phyloP scores from a whole-genome alignment of 2,888 invertebrate species.

The Hypselothyrea guttata region DNA sequence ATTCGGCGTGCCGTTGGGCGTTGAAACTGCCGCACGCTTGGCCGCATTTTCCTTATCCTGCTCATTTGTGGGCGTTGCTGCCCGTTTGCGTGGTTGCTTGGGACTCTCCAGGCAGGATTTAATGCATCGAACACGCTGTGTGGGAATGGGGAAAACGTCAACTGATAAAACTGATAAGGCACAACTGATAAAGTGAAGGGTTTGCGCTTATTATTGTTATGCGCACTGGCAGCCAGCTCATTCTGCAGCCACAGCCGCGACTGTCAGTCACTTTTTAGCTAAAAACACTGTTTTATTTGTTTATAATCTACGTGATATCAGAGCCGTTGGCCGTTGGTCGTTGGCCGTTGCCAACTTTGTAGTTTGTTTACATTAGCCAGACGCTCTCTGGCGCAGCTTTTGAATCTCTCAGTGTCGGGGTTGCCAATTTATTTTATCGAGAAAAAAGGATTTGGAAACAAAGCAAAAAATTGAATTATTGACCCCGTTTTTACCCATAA shows the following conservation, averaged over 20 bases:
- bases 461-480: too few relatives aligned
- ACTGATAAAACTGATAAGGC: conserved; percentile 22
- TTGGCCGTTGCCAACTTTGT: conserved; percentile 36
- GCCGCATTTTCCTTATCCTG: conserved; percentile 34
- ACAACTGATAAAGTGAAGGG: conserved; percentile 4
- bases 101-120: conserved; percentile 79
- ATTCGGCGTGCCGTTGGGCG: conserved; percentile 55
- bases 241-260: conserved; percentile 22
- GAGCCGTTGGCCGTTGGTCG: too few relatives aligned
- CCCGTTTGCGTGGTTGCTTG: conserved; percentile 63
- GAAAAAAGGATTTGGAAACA: too few relatives aligned
- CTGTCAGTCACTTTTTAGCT: conserved; percentile 68
- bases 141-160: conserved; percentile 20
- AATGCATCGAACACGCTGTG: conserved; percentile 81
- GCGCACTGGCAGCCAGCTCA: conserved; percentile 24
- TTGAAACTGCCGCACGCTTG: conserved; percentile 24
- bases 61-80: conserved; percentile 50
- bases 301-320: conserved; percentile 71
- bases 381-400: conserved; percentile 7
- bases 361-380: conserved; percentile 42
- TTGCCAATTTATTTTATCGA: too few relatives aligned
- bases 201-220: conserved; percentile 25
- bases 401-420: too few relatives aligned
- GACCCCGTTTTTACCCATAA: too few relatives aligned
- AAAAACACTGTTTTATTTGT: conserved; percentile 74